These are phyloP conservation scores for Pentamera pediparva DNA, from an alignment of 53 echinoderm and acorn worm species.

Conservation along the genomic window DNA sequence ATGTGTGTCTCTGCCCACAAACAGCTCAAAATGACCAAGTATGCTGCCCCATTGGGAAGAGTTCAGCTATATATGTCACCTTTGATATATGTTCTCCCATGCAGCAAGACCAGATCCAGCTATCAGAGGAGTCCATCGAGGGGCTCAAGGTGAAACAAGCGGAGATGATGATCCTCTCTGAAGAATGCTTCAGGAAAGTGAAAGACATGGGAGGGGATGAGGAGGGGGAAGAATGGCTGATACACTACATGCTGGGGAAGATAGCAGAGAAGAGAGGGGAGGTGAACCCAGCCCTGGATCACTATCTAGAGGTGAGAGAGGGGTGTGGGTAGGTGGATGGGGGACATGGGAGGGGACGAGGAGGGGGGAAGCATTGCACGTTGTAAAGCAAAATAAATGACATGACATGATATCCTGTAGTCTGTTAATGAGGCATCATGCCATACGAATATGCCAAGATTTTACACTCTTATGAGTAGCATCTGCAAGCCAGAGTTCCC, in stretches of 20 bases:
- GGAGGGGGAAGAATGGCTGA: constrained; percentile 92
- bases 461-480: no score
- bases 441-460: no score
- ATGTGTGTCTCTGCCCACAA: no score
- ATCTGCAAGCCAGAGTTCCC: no score
- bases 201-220: constrained; percentile 75
- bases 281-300: constrained; percentile 53
- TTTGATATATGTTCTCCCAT: not conserved
- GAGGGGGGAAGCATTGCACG: no score
- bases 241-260: constrained; percentile 98
- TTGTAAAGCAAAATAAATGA: no score
- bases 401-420: no score
- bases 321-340: no score
- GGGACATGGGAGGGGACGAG: no score
- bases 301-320: constrained; percentile 78
- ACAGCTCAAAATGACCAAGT: no score
- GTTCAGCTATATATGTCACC: not conserved
- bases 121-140: constrained; percentile 53
- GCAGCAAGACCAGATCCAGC: constrained; percentile 63
- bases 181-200: constrained; percentile 75
- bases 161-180: constrained; percentile 66
- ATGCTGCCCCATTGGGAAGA: not conserved
- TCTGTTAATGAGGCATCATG: no score
- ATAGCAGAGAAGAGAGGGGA: constrained; percentile 71
- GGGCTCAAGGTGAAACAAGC: constrained; percentile 53